Evolutionary conservation across 2,888 invertebrate species (phyloP).

Genomic region (Drosophila rellima): DNA sequence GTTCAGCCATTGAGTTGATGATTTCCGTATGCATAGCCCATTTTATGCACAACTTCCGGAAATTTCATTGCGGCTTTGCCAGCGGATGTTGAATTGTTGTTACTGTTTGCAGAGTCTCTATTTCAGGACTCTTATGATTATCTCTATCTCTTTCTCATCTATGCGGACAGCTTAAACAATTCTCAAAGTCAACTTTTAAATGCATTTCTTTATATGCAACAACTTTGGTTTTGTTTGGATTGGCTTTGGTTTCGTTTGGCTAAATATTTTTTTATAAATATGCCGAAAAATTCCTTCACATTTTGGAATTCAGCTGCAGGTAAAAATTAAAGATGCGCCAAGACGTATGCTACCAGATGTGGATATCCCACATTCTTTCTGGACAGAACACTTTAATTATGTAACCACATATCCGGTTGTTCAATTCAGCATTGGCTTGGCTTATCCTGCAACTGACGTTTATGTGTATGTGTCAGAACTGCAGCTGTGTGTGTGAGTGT

Average conservation of each 20-base stretch:
- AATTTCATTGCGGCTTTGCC: slow-evolving; percentile 82
- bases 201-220: slow-evolving; percentile 30
- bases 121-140: slow-evolving; percentile 17
- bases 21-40: slow-evolving; percentile 84
- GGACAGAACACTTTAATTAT: slow-evolving; percentile 62
- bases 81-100: slow-evolving; percentile 62
- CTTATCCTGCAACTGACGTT: slow-evolving; percentile 56
- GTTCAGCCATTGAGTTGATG: slow-evolving; percentile 83
- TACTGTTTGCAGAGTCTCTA: slow-evolving; percentile 42
- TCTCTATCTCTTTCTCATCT: background rate
- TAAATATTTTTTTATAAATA: slow-evolving; percentile 15
- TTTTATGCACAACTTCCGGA: slow-evolving; percentile 84
- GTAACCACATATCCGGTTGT: slow-evolving; percentile 63
- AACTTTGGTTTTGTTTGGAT: slow-evolving; percentile 18
- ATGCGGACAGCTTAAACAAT: slow-evolving; percentile 8
- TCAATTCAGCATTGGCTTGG: slow-evolving; percentile 27
- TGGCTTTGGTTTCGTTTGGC: background rate
- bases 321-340: slow-evolving; percentile 54
- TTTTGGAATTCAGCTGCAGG: slow-evolving; percentile 21
- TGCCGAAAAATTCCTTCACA: slow-evolving; percentile 19
- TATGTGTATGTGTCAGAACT: slow-evolving; percentile 23
- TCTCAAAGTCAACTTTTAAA: slow-evolving; percentile 31
- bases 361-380: background rate
- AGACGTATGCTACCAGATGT: slow-evolving; percentile 47
- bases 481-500: slow-evolving; percentile 6